Conservation (phyloP, 2,113 vertebrate species). For the Chrysochloris asiatica region DNA sequence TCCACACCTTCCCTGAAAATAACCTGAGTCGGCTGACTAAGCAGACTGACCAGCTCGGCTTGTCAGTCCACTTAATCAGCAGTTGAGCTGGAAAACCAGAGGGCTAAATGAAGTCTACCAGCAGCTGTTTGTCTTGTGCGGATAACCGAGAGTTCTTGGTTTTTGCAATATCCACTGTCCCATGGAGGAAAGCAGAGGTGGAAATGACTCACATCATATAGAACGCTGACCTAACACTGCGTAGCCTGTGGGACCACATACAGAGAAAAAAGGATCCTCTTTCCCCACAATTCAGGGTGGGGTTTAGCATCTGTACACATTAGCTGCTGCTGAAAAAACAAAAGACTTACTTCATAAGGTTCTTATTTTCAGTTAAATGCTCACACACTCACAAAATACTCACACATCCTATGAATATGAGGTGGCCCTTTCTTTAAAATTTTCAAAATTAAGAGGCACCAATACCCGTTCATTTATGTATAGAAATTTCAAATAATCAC, state of each 20-base stretch:
- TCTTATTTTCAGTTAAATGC: slow-evolving; percentile 66
- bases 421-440: slow-evolving; percentile 66
- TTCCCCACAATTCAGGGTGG: slow-evolving; percentile 53
- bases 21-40: slow-evolving; percentile 70
- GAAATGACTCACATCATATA: neutral
- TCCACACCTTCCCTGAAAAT: slow-evolving; percentile 67
- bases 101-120: slow-evolving; percentile 42
- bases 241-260: neutral
- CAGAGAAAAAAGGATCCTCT: slow-evolving; percentile 47
- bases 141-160: slow-evolving; percentile 47
- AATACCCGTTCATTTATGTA: slow-evolving; percentile 78
- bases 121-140: slow-evolving; percentile 50
- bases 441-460: slow-evolving; percentile 77
- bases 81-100: slow-evolving; percentile 58
- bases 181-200: slow-evolving; percentile 30
- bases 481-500: slow-evolving; percentile 59
- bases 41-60: neutral
- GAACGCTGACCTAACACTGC: neutral
- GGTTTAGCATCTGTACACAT: slow-evolving; percentile 60
- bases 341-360: slow-evolving; percentile 51
- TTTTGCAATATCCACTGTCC: slow-evolving; percentile 13
- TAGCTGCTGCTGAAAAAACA: slow-evolving; percentile 54
- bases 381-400: slow-evolving; percentile 71
- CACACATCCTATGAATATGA: slow-evolving; percentile 70
- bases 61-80: slow-evolving; percentile 47